Conservation (phyloP, 2,797 vertebrate genomes). For the Morelia viridis region DNA sequence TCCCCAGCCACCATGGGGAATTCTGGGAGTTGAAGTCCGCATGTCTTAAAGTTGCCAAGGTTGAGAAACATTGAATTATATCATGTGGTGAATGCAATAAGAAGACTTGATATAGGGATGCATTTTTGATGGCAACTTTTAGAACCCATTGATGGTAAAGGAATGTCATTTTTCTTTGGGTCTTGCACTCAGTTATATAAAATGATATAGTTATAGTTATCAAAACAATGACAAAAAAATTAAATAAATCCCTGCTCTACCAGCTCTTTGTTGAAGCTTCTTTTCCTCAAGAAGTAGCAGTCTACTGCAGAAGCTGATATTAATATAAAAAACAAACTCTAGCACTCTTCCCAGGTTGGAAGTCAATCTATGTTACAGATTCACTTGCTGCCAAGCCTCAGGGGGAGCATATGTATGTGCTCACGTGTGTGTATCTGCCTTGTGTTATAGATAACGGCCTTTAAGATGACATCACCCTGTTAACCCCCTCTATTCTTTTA, state of each 20-base stretch:
- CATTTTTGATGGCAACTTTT: background rate
- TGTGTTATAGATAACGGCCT: conserved; percentile 35
- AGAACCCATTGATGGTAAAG: background rate
- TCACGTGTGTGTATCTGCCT: conserved; percentile 39
- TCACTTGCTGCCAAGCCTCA: conserved; percentile 56
- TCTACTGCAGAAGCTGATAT: background rate
- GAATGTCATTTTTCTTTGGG: background rate
- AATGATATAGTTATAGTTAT: background rate
- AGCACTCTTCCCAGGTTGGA: conserved; percentile 31
- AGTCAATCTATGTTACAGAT: conserved; percentile 52
- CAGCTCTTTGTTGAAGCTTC: background rate
- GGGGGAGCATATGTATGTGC: background rate
- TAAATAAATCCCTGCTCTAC: background rate
- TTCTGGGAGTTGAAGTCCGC: too few relatives aligned
- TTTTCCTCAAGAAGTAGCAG: background rate
- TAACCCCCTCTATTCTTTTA: conserved; percentile 57
- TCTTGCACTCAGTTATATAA: background rate
- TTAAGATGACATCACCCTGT: conserved; percentile 52
- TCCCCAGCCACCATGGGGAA: too few relatives aligned
- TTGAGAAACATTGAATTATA: too few relatives aligned
- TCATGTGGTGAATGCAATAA: background rate
- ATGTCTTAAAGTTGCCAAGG: too few relatives aligned
- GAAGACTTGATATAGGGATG: background rate
- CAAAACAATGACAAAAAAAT: background rate
- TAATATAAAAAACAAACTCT: background rate